phyloP scores from a whole-genome alignment of 2,888 invertebrate genomes.

The Bombylius discolor region DNA sequence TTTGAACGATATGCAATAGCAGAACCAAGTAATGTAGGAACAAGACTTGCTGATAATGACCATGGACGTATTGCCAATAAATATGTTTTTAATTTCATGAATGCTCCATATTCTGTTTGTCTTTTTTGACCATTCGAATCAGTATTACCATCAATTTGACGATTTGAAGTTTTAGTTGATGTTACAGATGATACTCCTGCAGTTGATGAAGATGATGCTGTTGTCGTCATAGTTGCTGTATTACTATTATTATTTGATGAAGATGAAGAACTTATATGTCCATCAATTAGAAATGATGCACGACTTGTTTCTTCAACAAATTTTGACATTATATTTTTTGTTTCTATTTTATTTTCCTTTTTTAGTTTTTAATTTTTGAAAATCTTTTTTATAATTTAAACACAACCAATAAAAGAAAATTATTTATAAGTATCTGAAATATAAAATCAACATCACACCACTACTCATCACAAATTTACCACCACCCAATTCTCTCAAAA shows the following conservation, averaged over 20 bases:
- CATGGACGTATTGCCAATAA: conserved; percentile 82
- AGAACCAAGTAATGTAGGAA: conserved; percentile 82
- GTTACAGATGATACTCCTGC: background rate
- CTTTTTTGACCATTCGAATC: background rate
- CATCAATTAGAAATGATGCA: conserved; percentile 4
- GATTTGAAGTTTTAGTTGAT: background rate
- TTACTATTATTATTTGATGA: background rate
- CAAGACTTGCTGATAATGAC: conserved; percentile 83
- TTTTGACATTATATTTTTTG: conserved; percentile 6
- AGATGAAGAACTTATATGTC: background rate
- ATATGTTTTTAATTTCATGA: conserved; percentile 82
- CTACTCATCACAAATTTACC: too few species aligned
- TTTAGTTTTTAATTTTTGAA: too few species aligned
- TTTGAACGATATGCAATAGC: conserved; percentile 75
- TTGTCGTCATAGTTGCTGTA: background rate
- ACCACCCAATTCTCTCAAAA: too few species aligned
- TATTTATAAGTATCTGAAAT: too few species aligned
- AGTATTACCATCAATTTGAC: too few species aligned
- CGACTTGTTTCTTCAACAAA: conserved; percentile 2
- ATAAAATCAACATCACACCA: too few species aligned
- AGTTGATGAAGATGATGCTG: background rate
- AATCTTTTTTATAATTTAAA: too few species aligned
- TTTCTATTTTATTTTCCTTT: background rate
- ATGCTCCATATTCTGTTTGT: conserved; percentile 24
- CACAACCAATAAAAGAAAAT: too few species aligned